Evolutionary conservation across 2,113 vertebrate genomes (phyloP).

Genomic region (Oryctolagus cuniculus): mOryCun1.1 NC_091440.1:14089501-14090000

Average conservation of each 20-base stretch:
- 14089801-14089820: slow-evolving; percentile 61
- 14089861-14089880: slow-evolving; percentile 62
- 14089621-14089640: background rate
- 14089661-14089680: background rate
- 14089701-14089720: background rate
- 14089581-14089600: too few relatives aligned
- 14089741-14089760: slow-evolving; percentile 92
- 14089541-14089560: background rate
- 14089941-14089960: slow-evolving; percentile 84
- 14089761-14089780: slow-evolving; percentile 90
- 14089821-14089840: slow-evolving; percentile 57
- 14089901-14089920: background rate
- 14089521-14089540: background rate
- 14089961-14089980: slow-evolving; percentile 84
- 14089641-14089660: background rate
- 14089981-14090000: slow-evolving; percentile 89
- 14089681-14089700: background rate
- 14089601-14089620: background rate
- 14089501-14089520: too few relatives aligned
- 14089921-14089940: slow-evolving; percentile 68
- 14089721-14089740: background rate
- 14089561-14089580: background rate
- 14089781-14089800: slow-evolving; percentile 86
- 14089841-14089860: slow-evolving; percentile 73
- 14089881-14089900: background rate